Evolutionary conservation across 1,140 invertebrate species (phyloP), one percentile per base, ranked within the genome.

Genomic region (Pinna nobilis): DNA sequence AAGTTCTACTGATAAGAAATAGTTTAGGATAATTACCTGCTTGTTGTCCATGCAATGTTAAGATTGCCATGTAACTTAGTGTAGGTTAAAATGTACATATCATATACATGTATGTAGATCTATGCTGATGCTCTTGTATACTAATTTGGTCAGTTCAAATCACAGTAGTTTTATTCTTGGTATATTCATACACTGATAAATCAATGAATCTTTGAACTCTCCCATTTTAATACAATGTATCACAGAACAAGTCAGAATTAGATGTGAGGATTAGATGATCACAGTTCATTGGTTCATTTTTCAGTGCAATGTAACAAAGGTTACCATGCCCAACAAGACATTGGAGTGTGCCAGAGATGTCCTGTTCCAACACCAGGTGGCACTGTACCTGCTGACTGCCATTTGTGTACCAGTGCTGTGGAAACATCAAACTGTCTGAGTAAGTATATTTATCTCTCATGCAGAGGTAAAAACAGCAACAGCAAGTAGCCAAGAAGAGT

Each of bases 251-350:
- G 44, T 47, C 6, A 44, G 18, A 11, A 5, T 47, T 44, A 7
- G 18, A 18, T 44, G 41, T 44, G 18, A 9, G 18, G 41, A 44
- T 3, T 47, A 18, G 15, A 20, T 0, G 2, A 47, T 15, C 44
- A 47, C 15, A 0, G 20, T 0, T 47, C 0, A 47, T 47, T 15
- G 44, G 9, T 59, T 37, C 3, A 51, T 5, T 41, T 55, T 41
- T 53, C 60, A 71, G 69, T 18, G n/a, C 60, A 71, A 25, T 71
- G 69, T 64, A 18, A 33, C 2, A 49, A 63, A n/a, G 69, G 69
- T 55, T 51, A 47, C 18, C 64, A 50, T 33, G 37, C 32, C 28
- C 51, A 71, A 33, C 18, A 55, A 28, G 64, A 15, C 15, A 64
- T 32, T 20, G 47, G 51, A 18, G 3, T 15, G 7, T 71, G 69